A percentile compares a stretch with the other conserved stretches of the same genome.
These are phyloP conservation scores for Tenthredo distinguenda DNA, from an alignment of 2,888 invertebrate species.

Conservation along the genomic window DNA sequence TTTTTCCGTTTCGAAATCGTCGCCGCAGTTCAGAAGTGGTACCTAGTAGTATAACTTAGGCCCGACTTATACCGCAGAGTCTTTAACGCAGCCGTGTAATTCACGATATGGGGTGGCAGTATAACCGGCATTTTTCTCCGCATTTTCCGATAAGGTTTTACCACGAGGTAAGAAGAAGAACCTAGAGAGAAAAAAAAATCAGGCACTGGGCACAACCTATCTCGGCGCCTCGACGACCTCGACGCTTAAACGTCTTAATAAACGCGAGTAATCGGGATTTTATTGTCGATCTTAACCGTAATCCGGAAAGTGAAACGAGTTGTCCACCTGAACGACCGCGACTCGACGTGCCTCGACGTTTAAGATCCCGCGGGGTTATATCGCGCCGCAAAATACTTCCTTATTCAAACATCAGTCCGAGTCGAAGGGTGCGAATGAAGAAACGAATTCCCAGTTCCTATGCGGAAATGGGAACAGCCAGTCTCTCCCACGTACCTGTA, in stretches of 20 bases:
- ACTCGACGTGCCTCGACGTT: slow-evolving; percentile 19
- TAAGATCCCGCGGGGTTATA: too few relatives aligned
- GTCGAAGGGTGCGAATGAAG: background rate
- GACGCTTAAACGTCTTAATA: slow-evolving; percentile 29
- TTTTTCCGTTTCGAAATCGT: background rate
- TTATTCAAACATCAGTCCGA: background rate
- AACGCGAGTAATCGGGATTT: slow-evolving; percentile 28
- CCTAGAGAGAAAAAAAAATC: background rate
- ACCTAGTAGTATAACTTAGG: background rate
- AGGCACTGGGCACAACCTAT: background rate
- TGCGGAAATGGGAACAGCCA: background rate
- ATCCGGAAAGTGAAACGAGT: slow-evolving; percentile 30
- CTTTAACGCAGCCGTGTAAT: background rate
- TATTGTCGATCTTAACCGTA: slow-evolving; percentile 29
- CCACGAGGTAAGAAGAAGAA: background rate
- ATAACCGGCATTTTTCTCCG: background rate
- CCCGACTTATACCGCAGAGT: background rate
- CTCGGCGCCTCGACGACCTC: background rate
- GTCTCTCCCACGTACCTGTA: slow-evolving; percentile 84
- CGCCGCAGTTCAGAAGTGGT: background rate
- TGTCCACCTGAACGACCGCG: slow-evolving; percentile 14
- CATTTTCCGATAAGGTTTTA: slow-evolving; percentile 34
- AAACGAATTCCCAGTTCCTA: background rate
- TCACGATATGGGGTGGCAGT: background rate
- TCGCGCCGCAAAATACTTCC: background rate